Conservation (phyloP, 2,888 invertebrate species). For the Apodemia duryi region DNA sequence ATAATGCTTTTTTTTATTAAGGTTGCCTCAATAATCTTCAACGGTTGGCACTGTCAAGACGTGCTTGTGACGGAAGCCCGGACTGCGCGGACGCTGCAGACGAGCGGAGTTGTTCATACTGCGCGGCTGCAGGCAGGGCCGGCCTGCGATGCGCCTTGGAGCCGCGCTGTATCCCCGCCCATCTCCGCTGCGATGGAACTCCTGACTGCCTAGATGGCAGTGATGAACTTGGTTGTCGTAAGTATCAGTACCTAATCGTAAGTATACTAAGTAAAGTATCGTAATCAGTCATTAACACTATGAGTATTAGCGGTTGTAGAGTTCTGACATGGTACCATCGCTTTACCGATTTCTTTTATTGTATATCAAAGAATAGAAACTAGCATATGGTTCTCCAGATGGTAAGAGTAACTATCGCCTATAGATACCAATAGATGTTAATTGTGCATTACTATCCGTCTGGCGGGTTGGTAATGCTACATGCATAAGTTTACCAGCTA, state of each 20-base stretch:
- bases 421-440: no score
- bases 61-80: conserved; percentile 91
- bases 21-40: conserved; percentile 88
- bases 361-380: no score
- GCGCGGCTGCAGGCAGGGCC: conserved; percentile 81
- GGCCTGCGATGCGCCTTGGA: conserved; percentile 88
- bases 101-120: conserved; percentile 89
- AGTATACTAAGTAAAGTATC: no score
- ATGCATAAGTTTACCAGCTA: no score
- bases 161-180: conserved; percentile 84
- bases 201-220: conserved; percentile 92
- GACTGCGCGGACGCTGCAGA: conserved; percentile 92
- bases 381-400: no score
- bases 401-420: no score
- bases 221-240: conserved; percentile 92
- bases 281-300: no score
- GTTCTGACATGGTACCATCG: no score
- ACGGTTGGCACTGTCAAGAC: conserved; percentile 84
- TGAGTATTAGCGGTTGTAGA: no score
- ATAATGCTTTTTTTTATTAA: conserved; percentile 38
- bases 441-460: no score
- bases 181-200: conserved; percentile 88
- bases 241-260: conserved; percentile 54
- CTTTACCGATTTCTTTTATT: no score
- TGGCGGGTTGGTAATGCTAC: no score